Conservation (phyloP, 2,797 vertebrate genomes). For the Selene dorsalis region DNA sequence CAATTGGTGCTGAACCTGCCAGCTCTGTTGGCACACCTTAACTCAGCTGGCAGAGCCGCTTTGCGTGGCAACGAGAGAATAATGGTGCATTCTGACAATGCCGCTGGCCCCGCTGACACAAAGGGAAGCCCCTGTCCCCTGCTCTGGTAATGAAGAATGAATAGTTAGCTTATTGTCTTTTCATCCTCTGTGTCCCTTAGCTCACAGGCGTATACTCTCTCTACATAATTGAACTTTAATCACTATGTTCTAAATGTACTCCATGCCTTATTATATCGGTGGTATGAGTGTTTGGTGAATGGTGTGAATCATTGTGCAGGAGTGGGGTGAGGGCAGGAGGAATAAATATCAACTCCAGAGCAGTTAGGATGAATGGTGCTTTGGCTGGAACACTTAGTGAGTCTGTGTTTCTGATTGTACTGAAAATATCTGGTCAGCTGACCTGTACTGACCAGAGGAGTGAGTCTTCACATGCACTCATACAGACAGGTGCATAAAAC, state of each 20-base stretch:
- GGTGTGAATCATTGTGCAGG: constrained; percentile 44
- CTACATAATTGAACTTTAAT: constrained; percentile 65
- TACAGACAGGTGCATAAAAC: background rate
- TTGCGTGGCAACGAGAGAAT: constrained; percentile 69
- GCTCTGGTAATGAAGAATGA: constrained; percentile 72
- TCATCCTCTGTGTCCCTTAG: constrained; percentile 49
- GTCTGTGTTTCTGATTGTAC: constrained; percentile 1
- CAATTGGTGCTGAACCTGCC: constrained; percentile 68
- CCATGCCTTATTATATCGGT: constrained; percentile 54
- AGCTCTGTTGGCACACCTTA: constrained; percentile 68
- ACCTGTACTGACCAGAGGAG: background rate
- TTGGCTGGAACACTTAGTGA: background rate
- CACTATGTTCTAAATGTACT: constrained; percentile 44
- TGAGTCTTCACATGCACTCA: background rate
- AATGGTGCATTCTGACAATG: constrained; percentile 76
- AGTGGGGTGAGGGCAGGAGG: constrained; percentile 27
- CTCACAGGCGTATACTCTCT: constrained; percentile 24
- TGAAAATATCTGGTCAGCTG: constrained; percentile 1
- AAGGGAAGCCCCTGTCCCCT: constrained; percentile 64
- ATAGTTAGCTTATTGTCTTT: constrained; percentile 73
- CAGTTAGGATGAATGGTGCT: constrained; percentile 3
- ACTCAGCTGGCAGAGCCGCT: constrained; percentile 69
- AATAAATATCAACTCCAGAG: constrained; percentile 19
- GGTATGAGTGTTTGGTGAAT: constrained; percentile 44
- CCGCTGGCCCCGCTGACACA: constrained; percentile 68